Conservation (phyloP, 2,888 invertebrate genomes). For the Eubasilissa splendida region DNA sequence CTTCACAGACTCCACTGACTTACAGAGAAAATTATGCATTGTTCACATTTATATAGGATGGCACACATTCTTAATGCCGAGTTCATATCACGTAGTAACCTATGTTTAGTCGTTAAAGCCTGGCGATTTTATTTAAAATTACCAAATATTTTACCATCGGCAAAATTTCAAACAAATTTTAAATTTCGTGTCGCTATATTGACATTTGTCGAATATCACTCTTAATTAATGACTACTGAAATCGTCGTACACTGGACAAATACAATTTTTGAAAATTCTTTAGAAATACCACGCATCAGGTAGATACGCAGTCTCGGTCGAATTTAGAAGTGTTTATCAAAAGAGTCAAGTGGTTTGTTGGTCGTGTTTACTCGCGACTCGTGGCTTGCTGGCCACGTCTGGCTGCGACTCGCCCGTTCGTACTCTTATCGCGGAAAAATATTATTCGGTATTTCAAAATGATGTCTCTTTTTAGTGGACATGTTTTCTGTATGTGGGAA, state of each 20-base stretch:
- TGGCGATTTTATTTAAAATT: too few relatives aligned
- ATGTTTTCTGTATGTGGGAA: constrained; percentile 36
- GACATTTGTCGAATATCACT: constrained; percentile 30
- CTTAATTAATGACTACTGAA: constrained; percentile 28
- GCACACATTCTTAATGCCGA: too few relatives aligned
- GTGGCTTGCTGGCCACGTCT: background rate
- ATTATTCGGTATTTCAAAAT: constrained; percentile 33
- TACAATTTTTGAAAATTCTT: constrained; percentile 18
- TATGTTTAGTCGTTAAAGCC: too few relatives aligned
- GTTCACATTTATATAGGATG: too few relatives aligned
- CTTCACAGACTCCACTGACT: too few relatives aligned
- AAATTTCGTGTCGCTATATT: constrained; percentile 13
- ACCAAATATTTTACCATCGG: constrained; percentile 5
- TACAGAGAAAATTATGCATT: too few relatives aligned
- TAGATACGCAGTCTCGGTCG: background rate
- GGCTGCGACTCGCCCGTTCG: background rate
- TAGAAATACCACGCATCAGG: background rate
- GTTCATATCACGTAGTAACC: too few relatives aligned
- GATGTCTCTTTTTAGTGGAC: constrained; percentile 36
- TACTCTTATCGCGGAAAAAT: constrained; percentile 21
- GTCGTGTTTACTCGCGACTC: background rate
- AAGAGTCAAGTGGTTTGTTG: constrained; percentile 13
- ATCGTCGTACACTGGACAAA: constrained; percentile 22
- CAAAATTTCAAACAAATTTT: constrained; percentile 8
- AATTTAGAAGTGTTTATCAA: constrained; percentile 13